Base-by-base conservation (phyloP, 2,888 invertebrate species). In the Exephanes ischioxanthus region DNA sequence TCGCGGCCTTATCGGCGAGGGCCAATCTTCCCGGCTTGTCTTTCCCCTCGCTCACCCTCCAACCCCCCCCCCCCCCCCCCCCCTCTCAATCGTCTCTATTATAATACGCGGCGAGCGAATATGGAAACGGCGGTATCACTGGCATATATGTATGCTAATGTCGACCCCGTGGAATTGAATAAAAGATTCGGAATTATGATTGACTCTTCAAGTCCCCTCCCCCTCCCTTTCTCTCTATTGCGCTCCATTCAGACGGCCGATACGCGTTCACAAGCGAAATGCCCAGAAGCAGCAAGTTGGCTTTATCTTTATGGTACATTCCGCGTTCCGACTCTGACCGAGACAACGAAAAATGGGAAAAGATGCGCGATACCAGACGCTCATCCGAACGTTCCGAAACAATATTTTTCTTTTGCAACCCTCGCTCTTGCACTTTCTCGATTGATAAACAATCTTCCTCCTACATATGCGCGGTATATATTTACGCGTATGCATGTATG, bases 111-210 rank as follows among this genome's bases (percentile, higher is more conserved):
- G 1, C 6, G 16, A 66, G 19, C 66, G 63, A 55, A 81, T 75
- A 84, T 73, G 45, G 76, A 71, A 82, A 82, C 68, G 33, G 51
- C 80, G 72, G 76, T 80, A 85, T 79, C 77, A 73, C 72, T 75
- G 73, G 77, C 90, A 85, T 89, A 90, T 94, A 93, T 92, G 91
- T 93, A 94, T 94, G 93, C 92, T 94, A 94, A 94, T 93, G 86
- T 87, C 45, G 66, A 72, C 37, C 87, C 79, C 82, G 89, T 87
- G 87, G 92, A 94, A 94, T 94, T 94, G 94, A 94, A 93, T 93
- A 93, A 92, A 91, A 92, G 93, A 93, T 93, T 90, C 89, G 88
- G 89, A 93, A 93, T 93, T 93, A 93, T 93, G 93, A 94, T 94
- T 92, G 92, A 90, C 89, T 87, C 82, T 77, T 83, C 85, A 51